Conservation (phyloP, 2,113 vertebrate genomes). For the Phalacrocorax carbo region DNA sequence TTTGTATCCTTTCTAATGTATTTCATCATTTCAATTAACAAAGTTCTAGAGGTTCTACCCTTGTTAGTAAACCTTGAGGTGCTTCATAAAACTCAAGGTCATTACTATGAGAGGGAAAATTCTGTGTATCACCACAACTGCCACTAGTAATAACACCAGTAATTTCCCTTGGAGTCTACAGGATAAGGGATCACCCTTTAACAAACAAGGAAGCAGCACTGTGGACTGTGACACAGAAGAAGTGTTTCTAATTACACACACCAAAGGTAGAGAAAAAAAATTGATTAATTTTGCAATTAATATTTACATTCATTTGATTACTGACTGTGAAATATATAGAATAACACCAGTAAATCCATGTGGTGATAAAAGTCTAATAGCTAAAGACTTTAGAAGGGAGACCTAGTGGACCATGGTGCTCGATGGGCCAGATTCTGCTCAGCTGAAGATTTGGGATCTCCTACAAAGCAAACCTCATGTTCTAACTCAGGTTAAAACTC, state of each 20-base stretch:
- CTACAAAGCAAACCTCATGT: neutral
- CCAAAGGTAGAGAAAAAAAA: neutral
- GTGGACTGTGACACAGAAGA: neutral
- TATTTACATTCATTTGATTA: conserved; percentile 23
- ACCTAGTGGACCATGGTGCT: neutral
- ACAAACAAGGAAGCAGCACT: neutral
- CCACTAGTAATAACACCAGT: neutral
- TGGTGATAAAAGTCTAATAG: neutral
- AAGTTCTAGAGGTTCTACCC: conserved; percentile 38
- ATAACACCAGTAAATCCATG: neutral
- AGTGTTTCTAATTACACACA: conserved; percentile 50
- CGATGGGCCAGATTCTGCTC: neutral
- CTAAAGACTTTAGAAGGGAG: neutral
- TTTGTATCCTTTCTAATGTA: conserved; percentile 52
- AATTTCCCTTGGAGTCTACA: conserved; percentile 17
- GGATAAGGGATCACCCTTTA: neutral
- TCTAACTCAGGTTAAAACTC: neutral
- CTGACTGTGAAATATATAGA: conserved; percentile 19
- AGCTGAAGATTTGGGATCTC: neutral
- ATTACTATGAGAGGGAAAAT: conserved; percentile 18
- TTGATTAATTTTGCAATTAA: conserved; percentile 49
- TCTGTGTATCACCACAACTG: neutral
- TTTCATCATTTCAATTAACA: conserved; percentile 70
- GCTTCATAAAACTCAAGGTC: conserved; percentile 61
- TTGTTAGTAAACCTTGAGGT: conserved; percentile 56